Conservation (phyloP, 2,113 vertebrate species). For the Chauna torquata region DNA sequence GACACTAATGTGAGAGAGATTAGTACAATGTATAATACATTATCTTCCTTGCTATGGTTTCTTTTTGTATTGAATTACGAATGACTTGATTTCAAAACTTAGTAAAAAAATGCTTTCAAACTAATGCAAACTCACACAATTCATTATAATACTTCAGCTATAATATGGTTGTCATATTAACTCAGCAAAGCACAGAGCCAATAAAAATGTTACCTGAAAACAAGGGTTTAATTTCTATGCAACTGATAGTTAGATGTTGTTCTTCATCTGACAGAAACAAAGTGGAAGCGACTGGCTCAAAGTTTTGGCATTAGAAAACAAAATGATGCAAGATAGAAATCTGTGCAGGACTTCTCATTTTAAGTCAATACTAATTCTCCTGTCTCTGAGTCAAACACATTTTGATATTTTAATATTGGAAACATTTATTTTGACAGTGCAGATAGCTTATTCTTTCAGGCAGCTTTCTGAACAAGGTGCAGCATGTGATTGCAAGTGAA, state of each 20-base stretch:
- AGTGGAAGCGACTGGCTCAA: not conserved
- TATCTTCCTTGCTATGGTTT: not conserved
- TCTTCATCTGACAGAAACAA: not conserved
- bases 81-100: not conserved
- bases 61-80: constrained; percentile 14
- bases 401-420: constrained; percentile 3
- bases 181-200: not conserved
- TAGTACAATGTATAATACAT: not conserved
- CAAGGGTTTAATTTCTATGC: not conserved
- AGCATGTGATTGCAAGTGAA: not conserved
- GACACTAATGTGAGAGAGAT: not conserved
- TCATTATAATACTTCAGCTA: not conserved
- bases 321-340: not conserved
- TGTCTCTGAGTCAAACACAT: not conserved
- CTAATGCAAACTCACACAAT: not conserved
- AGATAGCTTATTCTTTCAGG: not conserved
- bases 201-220: constrained; percentile 6
- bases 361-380: constrained; percentile 2
- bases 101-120: not conserved
- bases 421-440: not conserved
- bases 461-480: not conserved
- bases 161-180: not conserved
- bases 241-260: not conserved
- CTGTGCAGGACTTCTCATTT: not conserved
- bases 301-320: not conserved